Percentiles rank a stretch among this genome's conserved stretches.
phyloP scores from a whole-genome alignment of 1,140 invertebrate species.

The Ylistrum balloti region DNA sequence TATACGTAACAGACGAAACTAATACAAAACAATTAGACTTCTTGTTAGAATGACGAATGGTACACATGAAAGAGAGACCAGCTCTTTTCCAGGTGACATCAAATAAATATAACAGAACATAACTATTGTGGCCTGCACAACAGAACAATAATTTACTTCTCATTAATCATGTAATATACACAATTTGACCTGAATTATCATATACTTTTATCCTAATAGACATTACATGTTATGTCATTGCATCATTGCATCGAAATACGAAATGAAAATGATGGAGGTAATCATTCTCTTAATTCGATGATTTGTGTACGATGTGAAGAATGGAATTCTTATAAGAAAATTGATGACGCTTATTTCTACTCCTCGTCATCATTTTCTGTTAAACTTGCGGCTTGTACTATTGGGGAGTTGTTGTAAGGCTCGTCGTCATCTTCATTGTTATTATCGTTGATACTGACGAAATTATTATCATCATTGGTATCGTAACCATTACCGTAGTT shows the following conservation, averaged over 20 bases:
- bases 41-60: not conserved
- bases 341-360: not conserved
- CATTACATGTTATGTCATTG: not conserved
- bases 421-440: not conserved
- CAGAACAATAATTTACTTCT: constrained; percentile 11
- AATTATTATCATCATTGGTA: not conserved
- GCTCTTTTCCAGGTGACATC: not conserved
- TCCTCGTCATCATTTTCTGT: not conserved
- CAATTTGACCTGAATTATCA: not conserved
- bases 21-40: not conserved
- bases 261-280: not conserved
- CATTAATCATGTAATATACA: not conserved
- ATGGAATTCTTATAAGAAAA: constrained; percentile 40
- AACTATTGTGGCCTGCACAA: constrained; percentile 22
- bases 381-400: not conserved
- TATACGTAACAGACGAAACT: not conserved
- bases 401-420: not conserved
- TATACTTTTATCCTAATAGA: not conserved
- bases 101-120: not conserved
- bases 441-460: not conserved
- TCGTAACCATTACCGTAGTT: not conserved
- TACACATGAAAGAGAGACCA: not conserved
- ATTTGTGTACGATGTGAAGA: constrained; percentile 26
- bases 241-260: not conserved
- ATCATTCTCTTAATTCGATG: not conserved